Evolutionary conservation across 2,113 vertebrate species (phyloP), one percentile per base, ranked within the genome.

Genomic region (Vicugna pacos): DNA sequence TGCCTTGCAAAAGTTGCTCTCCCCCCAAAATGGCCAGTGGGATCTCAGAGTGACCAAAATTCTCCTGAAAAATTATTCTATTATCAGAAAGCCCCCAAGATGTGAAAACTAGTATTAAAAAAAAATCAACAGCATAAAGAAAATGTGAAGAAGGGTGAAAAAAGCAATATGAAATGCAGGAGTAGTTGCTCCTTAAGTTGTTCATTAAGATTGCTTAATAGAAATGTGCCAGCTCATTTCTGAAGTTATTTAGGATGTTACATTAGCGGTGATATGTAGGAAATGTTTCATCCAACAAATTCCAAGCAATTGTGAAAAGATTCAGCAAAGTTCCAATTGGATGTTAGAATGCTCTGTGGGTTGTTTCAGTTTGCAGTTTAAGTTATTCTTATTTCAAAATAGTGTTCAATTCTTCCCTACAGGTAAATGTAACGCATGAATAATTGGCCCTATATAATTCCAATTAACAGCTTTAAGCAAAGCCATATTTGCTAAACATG

Each of bases 241-340:
- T 87, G 22, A 92, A 96, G 62, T 97, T 93, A 95, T 86, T 97
- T 97, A 94, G 96, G 87, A 95, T 76, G 62, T 32, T 77, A 54
- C n/a, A 58, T 97, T 97, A 97, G 89, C 83, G 87, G 79, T 92
- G 48, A 97, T 97, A 97, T 94, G 80, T 73, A 95, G 87, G 69
- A 92, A 95, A 87, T 95, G 46, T 67, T 96, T 95, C 48, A 89
- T 70, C 62, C 64, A 84, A 72, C 35, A 84, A 83, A 75, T 84
- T 90, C 52, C 80, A 83, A 95, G 79, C 94, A 97, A 95, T 93
- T 96, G 79, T 95, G 64, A 90, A 95, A 90, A 96, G 79, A 97
- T 89, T 96, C 92, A 97, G 97, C 62, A 64, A 94, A 93, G 48
- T 89, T 8, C 50, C 56, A 32, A 1, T 46, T 89, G 81, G 26